Percentiles rank a stretch among this genome's conserved stretches.
phyloP scores from a whole-genome alignment of 2,113 vertebrate species.

The Mesembrinibis cayennensis region DNA sequence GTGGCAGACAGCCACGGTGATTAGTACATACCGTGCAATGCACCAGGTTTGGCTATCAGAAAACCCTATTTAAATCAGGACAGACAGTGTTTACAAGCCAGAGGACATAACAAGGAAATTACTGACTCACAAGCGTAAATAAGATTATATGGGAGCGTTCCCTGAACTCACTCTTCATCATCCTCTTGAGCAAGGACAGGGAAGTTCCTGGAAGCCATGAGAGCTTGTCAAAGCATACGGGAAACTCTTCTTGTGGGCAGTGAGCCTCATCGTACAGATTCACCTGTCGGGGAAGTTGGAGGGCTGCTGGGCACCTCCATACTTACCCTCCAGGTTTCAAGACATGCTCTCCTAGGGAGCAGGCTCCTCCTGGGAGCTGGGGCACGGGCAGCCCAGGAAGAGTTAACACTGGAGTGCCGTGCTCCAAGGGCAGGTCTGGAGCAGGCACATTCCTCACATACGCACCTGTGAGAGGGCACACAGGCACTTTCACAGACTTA shows the following conservation, averaged over 20 bases:
- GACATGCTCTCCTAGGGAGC: not conserved
- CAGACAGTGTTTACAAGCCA: slow-evolving; percentile 32
- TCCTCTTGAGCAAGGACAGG: slow-evolving; percentile 5
- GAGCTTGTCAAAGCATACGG: fast-evolving
- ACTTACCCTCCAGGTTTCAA: not conserved
- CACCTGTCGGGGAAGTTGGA: not conserved
- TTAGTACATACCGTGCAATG: not conserved
- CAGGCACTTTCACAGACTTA: not conserved
- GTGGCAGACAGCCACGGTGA: not conserved
- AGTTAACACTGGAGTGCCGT: not conserved
- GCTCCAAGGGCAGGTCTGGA: not conserved
- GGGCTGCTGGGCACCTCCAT: not conserved
- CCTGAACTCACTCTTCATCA: slow-evolving; percentile 49
- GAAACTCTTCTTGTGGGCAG: not conserved
- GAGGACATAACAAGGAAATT: slow-evolving; percentile 5
- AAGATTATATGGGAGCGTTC: slow-evolving; percentile 44
- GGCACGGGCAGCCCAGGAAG: not conserved
- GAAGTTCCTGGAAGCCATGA: slow-evolving; percentile 19
- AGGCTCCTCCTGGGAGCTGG: not conserved
- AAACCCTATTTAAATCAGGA: not conserved
- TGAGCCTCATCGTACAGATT: not conserved
- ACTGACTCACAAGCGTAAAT: slow-evolving; percentile 43
- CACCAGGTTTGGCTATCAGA: not conserved
- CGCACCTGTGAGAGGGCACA: slow-evolving; percentile 32
- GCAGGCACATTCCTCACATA: slow-evolving; percentile 29